A percentile compares a stretch with the other conserved stretches of the same genome.
phyloP scores from a whole-genome alignment of 2,888 invertebrate species.

The Conus canariensis region DNA sequence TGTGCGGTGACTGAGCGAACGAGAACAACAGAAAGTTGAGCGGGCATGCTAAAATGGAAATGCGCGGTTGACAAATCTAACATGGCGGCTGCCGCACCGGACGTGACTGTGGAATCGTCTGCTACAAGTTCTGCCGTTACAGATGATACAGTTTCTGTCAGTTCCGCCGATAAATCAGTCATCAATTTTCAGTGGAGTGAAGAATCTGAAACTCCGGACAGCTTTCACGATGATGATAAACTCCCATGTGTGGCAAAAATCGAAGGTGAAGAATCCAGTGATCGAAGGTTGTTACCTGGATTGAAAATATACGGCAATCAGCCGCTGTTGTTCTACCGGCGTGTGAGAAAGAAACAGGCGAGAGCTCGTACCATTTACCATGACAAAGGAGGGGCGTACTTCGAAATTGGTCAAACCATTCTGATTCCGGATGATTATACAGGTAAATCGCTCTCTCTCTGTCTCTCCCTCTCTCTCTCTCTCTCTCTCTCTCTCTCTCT shows the following conservation, averaged over 20 bases:
- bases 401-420: constrained; percentile 70
- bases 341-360: constrained; percentile 57
- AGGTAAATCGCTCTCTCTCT: too few species aligned
- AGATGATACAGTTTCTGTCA: background rate
- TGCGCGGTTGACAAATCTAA: background rate
- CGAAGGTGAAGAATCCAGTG: constrained; percentile 42
- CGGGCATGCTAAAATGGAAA: constrained; percentile 40
- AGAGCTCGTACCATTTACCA: constrained; percentile 67
- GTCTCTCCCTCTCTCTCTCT: background rate
- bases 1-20: background rate
- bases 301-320: constrained; percentile 62
- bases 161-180: background rate
- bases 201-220: constrained; percentile 41
- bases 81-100: constrained; percentile 45
- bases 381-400: constrained; percentile 65
- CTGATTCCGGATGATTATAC: constrained; percentile 55
- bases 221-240: constrained; percentile 49
- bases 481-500: background rate
- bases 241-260: constrained; percentile 56
- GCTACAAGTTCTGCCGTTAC: background rate
- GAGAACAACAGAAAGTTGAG: background rate
- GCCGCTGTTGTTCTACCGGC: constrained; percentile 60
- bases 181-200: constrained; percentile 53
- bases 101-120: constrained; percentile 36
- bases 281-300: constrained; percentile 51